phyloP scores from a whole-genome alignment of 2,113 vertebrate genomes.

The Microcebus tavaratra region DNA sequence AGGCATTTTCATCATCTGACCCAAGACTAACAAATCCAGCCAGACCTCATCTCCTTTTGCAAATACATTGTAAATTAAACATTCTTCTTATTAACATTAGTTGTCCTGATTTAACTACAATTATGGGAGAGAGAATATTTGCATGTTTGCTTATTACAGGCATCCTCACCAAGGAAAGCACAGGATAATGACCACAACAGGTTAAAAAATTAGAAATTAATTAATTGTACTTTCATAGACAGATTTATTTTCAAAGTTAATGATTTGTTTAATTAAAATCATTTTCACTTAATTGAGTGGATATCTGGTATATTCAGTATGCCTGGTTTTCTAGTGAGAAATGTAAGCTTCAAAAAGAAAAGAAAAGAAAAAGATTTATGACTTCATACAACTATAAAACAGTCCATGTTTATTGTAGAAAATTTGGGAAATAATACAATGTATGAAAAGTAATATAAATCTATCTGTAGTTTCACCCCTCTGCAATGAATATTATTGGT shows the following conservation, averaged over 20 bases:
- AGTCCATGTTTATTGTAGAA: background rate
- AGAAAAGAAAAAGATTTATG: background rate
- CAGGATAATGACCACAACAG: background rate
- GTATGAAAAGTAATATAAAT: background rate
- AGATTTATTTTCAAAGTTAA: conserved; percentile 53
- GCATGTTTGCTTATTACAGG: background rate
- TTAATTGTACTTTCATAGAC: background rate
- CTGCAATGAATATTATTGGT: background rate
- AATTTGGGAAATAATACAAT: conserved; percentile 42
- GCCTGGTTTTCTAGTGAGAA: background rate
- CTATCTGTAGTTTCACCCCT: conserved; percentile 5
- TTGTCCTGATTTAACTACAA: background rate
- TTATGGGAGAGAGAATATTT: conserved; percentile 33
- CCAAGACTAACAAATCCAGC: background rate
- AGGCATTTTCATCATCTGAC: background rate
- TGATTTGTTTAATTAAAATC: conserved; percentile 60
- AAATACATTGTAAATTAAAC: conserved; percentile 1
- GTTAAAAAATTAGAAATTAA: conserved; percentile 46
- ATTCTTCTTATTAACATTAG: background rate
- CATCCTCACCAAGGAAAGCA: background rate
- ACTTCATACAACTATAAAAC: background rate
- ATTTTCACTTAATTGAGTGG: conserved; percentile 22
- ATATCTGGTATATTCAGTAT: background rate
- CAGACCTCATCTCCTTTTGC: background rate
- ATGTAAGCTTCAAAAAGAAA: conserved; percentile 1